Evolutionary conservation across 2,888 invertebrate genomes (phyloP).

Genomic region (Standfussiana lucernea): DNA sequence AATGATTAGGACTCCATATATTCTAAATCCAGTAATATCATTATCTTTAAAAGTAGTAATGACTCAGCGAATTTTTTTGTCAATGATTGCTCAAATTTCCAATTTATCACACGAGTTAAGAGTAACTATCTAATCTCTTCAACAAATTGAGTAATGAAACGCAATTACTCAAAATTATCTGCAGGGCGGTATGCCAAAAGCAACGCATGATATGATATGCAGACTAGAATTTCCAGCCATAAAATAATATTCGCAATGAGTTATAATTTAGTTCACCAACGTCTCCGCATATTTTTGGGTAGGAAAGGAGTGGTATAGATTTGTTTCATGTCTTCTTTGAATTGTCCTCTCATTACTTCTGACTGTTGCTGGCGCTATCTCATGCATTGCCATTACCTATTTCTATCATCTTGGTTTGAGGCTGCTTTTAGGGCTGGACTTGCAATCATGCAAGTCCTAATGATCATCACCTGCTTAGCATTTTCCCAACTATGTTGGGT

Average conservation of each 20-base stretch:
- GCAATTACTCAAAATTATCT: constrained; percentile 37
- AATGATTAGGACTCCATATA: not conserved
- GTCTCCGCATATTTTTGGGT: constrained; percentile 13
- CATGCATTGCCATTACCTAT: not conserved
- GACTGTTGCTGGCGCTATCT: not conserved
- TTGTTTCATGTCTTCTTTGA: constrained; percentile 1
- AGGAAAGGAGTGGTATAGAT: constrained; percentile 7
- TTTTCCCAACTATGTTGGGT: not conserved
- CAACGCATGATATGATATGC: constrained; percentile 25
- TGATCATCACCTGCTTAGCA: not conserved
- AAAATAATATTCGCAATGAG: constrained; percentile 49
- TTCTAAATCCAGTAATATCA: not conserved
- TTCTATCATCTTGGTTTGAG: not conserved
- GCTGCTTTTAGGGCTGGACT: not conserved
- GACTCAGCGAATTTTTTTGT: not conserved
- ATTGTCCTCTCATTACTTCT: not conserved
- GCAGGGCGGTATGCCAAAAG: constrained; percentile 49
- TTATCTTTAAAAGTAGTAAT: not conserved
- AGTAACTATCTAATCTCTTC: constrained; percentile 8
- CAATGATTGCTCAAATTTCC: constrained; percentile 4
- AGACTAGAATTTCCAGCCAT: constrained; percentile 43
- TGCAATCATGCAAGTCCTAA: not conserved
- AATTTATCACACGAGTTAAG: constrained; percentile 5
- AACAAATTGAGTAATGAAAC: constrained; percentile 28
- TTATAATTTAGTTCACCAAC: constrained; percentile 39